Evolutionary conservation across 2,888 invertebrate species (phyloP), one percentile per base, ranked within the genome.

Genomic region (Desoria tigrina): DNA sequence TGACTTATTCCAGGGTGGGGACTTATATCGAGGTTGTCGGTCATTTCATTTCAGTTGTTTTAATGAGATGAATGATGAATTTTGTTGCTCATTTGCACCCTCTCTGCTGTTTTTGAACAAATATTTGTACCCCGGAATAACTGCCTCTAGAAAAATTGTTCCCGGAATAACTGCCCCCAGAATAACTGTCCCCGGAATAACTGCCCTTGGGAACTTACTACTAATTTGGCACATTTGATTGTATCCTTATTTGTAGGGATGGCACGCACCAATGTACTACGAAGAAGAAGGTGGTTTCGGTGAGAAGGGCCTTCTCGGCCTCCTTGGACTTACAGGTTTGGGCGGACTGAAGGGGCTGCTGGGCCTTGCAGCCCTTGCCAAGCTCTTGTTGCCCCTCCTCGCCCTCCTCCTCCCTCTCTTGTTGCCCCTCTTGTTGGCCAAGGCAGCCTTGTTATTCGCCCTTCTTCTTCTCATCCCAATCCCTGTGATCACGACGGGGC

Each of bases 401-500:
- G 61, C 42, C 14, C 58, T 71, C 1, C 50, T 68, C 16, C 27
- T 70, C 3, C 70, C 70, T 1, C 21, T 70, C 0, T 27, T 70
- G 9, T 39, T 71, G n/a, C 71, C 68, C 16, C 58, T 71, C 11
- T 49, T 71, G 7, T 51, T 66, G 21, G 37, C 68, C 14, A 71
- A 71, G 49, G 61, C 68, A 4, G 50, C 50, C 14, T 59, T 68
- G 0, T 27, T 71, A 7, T 53, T 71, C 2, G 61, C 64, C 2
- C 56, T 71, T 9, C 39, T 71, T 0, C 27, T 71, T 3, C 60
- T 71, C 1, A 71, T 71, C 42, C 71, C 71, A 14, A 68, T 71
- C 18, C 71, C 55, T 0, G 71, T 71, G 2, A 71, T 71, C 37
- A 66, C 71, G 4, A 68, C 68, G 1, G 68, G 68, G 1, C 27